phyloP scores from a whole-genome alignment of 2,113 vertebrate genomes.

The Anoura caudifer region DNA sequence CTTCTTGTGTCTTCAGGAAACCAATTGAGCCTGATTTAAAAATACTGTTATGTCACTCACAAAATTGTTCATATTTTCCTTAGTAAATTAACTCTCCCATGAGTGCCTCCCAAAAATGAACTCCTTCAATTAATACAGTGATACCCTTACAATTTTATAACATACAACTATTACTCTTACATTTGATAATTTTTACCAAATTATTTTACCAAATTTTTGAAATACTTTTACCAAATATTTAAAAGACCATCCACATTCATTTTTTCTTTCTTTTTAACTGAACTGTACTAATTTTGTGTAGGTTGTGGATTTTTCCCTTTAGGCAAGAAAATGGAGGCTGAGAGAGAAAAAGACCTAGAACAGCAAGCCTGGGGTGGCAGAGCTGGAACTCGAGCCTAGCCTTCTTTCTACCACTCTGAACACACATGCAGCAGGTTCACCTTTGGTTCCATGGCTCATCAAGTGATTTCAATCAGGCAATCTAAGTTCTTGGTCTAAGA shows the following conservation, averaged over 20 bases:
- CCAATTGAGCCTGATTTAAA: neutral
- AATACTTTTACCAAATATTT: neutral
- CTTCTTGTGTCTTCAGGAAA: neutral
- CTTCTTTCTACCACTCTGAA: neutral
- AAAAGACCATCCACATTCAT: neutral
- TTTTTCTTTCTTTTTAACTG: slow-evolving; percentile 9
- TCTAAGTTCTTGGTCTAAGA: neutral
- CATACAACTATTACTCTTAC: neutral
- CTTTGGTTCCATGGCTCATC: neutral
- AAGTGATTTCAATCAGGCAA: neutral
- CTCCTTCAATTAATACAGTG: neutral
- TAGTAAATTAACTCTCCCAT: neutral
- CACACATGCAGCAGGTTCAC: accelerated
- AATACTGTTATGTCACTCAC: neutral
- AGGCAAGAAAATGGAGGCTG: neutral
- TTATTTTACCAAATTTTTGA: too few species aligned
- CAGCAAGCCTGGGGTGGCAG: neutral
- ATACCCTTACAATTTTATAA: neutral
- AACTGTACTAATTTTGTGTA: neutral
- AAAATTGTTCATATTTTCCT: neutral
- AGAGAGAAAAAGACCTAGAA: neutral
- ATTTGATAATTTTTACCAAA: neutral
- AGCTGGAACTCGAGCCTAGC: too few species aligned
- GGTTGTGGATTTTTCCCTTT: neutral
- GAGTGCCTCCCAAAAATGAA: neutral